Base-by-base conservation (phyloP, 1,140 invertebrate genomes). In the Neodiprion fabricii region DNA sequence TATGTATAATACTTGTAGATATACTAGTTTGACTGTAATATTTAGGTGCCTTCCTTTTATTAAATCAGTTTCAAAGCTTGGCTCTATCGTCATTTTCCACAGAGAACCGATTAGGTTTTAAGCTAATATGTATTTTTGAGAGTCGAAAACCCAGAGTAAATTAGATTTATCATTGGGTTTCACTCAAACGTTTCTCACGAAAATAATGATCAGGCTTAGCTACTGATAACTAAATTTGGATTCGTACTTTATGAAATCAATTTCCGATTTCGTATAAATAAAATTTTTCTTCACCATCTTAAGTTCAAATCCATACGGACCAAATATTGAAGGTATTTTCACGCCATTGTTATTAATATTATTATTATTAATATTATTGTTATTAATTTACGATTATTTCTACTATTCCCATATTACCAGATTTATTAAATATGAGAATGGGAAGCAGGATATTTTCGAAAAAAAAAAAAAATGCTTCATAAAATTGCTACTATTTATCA, bases 31-130 rank as follows among this genome's bases (percentile, higher is more conserved):
- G 78, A 77, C 76, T 79, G 77, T 82, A 80, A 80, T 82, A 8
- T 5, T 61, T 84, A 83, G 85, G 86, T 86, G 85, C 85, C 85
- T 87, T 85, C 78, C 75, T 83, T 40, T 80, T 75, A 82, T 79
- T 75, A 80, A 79, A 69, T 61, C n/a, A 61, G 53, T 61, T 61
- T 61, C 53, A 61, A 61, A 8, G 53, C 53, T 61, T 61, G 11
- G 53, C 53, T 61, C 28, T 40, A 40, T 40, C 0, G 28, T 61
- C 53, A 61, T 14, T 61, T 12, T 61, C n/a, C 8, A 17, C 28
- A 40, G 28, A 40, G 28, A 40, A 40, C 28, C 28, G 28, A 40
- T 40, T 40, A 40, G 1, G 3, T 40, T 40, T 40, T 3, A 40
- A 40, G 28, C 28, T 5, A 40, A 40, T 40, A 40, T 5, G 28